Evolutionary conservation across 1,140 invertebrate genomes (phyloP), one percentile per base, ranked within the genome.

Genomic region (Archivesica marissinica): DNA sequence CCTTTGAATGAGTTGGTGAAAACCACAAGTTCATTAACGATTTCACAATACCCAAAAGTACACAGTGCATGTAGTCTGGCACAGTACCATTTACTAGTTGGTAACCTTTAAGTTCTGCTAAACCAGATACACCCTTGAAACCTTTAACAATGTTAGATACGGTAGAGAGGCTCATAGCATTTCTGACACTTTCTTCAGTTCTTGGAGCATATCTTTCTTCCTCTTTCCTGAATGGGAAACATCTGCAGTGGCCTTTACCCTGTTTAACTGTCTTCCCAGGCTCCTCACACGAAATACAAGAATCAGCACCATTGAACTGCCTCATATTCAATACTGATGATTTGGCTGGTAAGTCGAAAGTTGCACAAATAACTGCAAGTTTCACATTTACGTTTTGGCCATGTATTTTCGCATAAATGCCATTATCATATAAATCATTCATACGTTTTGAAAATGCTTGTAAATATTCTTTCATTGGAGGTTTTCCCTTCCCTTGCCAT

Each of bases 241-340:
- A 64, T 30, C 28, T 64, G 44, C 44, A 47, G 17, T 47, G 44
- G 44, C 44, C 44, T 47, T 70, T 76, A 35, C 85, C 78, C 75
- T 86, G 85, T 68, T 41, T 52, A 35, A 86, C 78, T 50, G 25
- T 56, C 41, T 54, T 30, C 3, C 85, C 85, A 61, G 70, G 54
- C 41, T 86, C 85, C 35, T 86, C 85, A 83, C 85, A 86, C 17
- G 61, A 83, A 41, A 81, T 86, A 50, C 85, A 86, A 66, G 78
- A 70, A 56, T 83, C 2, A 0, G 47, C 25, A 1, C 80, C 80
- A 72, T 83, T 83, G 44, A 59, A 83, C 28, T 83, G 64, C 4
- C 30, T 30, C 80, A 83, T 83, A 30, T 83, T 83, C 30, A 83
- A 35, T 54, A 83, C 35, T 11, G 15, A 47, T 38, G 50, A 68